Base-by-base conservation (phyloP, 2,113 vertebrate species). In the Perca flavescens region DNA sequence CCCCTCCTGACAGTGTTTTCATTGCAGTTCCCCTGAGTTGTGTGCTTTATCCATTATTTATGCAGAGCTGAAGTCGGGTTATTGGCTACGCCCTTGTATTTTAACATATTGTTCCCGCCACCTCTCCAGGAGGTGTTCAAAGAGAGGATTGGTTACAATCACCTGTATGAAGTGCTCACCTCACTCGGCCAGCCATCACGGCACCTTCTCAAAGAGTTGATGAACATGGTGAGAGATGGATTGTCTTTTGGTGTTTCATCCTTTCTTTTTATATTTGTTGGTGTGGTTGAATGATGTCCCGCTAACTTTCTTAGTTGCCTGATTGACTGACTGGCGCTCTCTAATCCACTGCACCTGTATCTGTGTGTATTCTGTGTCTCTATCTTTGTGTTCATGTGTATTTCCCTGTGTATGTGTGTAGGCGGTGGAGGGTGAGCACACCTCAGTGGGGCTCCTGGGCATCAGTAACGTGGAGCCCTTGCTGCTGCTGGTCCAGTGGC, bases 381-480 rank as follows among this genome's bases (percentile, higher is more conserved):
- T 21, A 9, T n/a, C 8, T 63, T 34, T 2, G 14, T 66, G 28
- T 22, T 36, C 1, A 5, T 66, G 2, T 75, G 5, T 74, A 1
- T 64, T 4, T 36, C 0, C 31, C 1, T 76, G 0, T 71, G 2
- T 52, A 0, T 19, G 16, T 69, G 3, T 82, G 17, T 13, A 99
- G 98, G 97, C 98, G 7, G 97, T 99, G 83, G 98, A 99, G 89
- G 98, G 98, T 12, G 98, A 99, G 77, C 98, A 99, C 89, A 96
- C 96, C 49, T 97, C 98, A 15, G 98, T 99, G 89, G 97, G 98
- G 6, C 95, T 99, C 69, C 90, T 99, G 86, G 98, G 98, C 82
- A 98, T 99, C 88, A 98, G 97, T 88, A 99, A 99, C 15, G 98
- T 99, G 83, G 97, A 99, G 63, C 97, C 98, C 22, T 93, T 99